A percentile compares a stretch with the other conserved stretches of the same genome.
These are phyloP conservation scores for Sus cebifrons DNA, from an alignment of 2,797 vertebrate genomes.

Conservation along the genomic window DNA sequence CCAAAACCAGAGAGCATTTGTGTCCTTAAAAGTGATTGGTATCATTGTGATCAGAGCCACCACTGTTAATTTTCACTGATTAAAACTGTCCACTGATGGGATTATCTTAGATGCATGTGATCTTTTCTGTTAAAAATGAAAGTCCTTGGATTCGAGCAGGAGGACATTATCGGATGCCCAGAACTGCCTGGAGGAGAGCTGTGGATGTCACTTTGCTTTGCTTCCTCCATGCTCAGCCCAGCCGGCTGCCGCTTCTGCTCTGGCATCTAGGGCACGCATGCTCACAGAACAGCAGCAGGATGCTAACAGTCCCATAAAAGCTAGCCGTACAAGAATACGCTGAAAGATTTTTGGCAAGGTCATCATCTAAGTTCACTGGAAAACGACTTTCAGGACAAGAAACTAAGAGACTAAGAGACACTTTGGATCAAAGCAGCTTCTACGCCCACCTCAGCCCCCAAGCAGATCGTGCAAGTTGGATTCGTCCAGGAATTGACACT, in stretches of 20 bases:
- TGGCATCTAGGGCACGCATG: fast-evolving
- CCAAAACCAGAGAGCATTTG: background rate
- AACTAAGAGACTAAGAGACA: background rate
- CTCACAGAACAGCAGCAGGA: background rate
- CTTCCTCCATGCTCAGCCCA: background rate
- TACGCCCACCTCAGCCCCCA: background rate
- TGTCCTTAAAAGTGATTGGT: background rate
- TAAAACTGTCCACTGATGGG: background rate
- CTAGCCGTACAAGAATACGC: fast-evolving
- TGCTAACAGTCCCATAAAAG: background rate
- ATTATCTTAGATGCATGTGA: background rate
- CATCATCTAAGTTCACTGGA: background rate
- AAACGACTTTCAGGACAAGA: background rate
- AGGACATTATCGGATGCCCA: too few relatives aligned
- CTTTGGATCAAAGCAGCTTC: background rate
- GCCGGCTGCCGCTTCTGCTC: background rate
- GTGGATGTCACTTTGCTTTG: background rate
- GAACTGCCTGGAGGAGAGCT: too few relatives aligned
- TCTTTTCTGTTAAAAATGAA: background rate
- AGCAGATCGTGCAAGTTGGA: background rate
- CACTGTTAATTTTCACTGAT: background rate
- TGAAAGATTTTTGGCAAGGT: background rate
- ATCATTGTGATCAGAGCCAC: background rate
- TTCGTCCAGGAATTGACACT: background rate
- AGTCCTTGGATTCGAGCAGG: too few relatives aligned